Percentiles rank a stretch among this genome's conserved stretches.
Conservation (phyloP, 2,888 invertebrate genomes). For the Apantesis nais region DNA sequence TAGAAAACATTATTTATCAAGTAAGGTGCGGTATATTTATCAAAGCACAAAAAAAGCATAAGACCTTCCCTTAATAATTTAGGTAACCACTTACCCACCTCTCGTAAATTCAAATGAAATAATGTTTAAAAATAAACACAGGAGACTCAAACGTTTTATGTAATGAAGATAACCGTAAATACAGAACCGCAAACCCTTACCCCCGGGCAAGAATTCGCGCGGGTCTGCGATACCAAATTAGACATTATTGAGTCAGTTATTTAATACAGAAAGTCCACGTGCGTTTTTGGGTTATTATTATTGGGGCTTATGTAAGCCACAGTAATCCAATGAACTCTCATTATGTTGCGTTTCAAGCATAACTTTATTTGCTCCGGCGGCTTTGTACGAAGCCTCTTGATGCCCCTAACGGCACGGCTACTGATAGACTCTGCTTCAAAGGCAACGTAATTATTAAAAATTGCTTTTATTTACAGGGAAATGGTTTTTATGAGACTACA, state of each 20-base stretch:
- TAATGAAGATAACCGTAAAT: conserved; percentile 80
- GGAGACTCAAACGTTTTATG: conserved; percentile 67
- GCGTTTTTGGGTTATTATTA: conserved; percentile 84
- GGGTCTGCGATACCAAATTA: conserved; percentile 64
- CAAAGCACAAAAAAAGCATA: neutral
- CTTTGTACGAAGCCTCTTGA: conserved; percentile 73
- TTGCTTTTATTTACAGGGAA: conserved; percentile 75
- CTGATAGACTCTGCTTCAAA: conserved; percentile 66
- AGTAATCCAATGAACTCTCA: conserved; percentile 84
- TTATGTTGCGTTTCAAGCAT: conserved; percentile 76
- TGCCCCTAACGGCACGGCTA: conserved; percentile 76
- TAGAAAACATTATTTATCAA: neutral
- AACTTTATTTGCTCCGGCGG: conserved; percentile 80
- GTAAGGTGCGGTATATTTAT: neutral
- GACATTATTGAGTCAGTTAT: conserved; percentile 83
- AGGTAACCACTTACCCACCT: conserved; percentile 33
- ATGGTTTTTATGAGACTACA: conserved; percentile 58
- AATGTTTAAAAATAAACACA: conserved; percentile 59
- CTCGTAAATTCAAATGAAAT: conserved; percentile 48
- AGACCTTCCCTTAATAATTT: conserved; percentile 27
- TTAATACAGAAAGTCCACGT: conserved; percentile 77
- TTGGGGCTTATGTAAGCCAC: conserved; percentile 74
- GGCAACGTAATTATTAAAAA: conserved; percentile 84
- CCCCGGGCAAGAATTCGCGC: conserved; percentile 57
- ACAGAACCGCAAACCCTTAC: conserved; percentile 56